Percentiles rank a stretch among this genome's conserved stretches.
Evolutionary conservation across 2,888 invertebrate genomes (phyloP).

Genomic region (Ectemnius continuus): DNA sequence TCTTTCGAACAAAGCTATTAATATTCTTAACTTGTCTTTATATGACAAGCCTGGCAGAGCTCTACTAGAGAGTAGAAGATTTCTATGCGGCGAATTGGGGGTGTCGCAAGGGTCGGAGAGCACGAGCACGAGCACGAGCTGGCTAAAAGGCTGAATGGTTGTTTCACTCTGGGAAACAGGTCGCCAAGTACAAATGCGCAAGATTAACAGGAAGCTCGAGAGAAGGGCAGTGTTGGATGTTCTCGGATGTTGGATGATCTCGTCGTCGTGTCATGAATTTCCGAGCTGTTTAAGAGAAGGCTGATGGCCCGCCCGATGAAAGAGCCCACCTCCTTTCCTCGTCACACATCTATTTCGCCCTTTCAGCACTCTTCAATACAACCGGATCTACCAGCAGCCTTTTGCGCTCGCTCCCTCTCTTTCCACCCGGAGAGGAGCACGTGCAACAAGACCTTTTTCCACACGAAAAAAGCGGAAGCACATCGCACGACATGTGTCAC

Average conservation of each 20-base stretch:
- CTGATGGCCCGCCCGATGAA: constrained; percentile 44
- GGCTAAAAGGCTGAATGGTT: neutral
- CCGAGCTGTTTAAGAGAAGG: constrained; percentile 47
- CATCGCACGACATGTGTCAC: neutral
- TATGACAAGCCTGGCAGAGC: neutral
- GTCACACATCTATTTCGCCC: constrained; percentile 35
- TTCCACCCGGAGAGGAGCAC: too few species aligned
- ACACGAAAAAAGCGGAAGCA: neutral
- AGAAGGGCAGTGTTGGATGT: too few species aligned
- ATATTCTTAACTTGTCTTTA: neutral
- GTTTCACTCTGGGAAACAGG: neutral
- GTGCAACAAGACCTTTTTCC: neutral
- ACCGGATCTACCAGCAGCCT: constrained; percentile 30
- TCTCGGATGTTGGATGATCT: too few species aligned
- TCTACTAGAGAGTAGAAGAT: neutral
- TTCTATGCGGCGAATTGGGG: neutral
- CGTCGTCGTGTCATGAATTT: constrained; percentile 47
- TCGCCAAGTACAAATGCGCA: constrained; percentile 15
- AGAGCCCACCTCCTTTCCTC: constrained; percentile 29
- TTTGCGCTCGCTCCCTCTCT: neutral
- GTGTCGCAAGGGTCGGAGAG: too few species aligned
- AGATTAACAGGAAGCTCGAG: constrained; percentile 28
- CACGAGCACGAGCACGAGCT: too few species aligned
- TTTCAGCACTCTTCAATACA: constrained; percentile 43
- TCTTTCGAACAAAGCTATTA: neutral